A percentile compares a stretch with the other conserved stretches of the same genome.
Evolutionary conservation across 2,797 vertebrate species (phyloP).

Genomic region (Lerista edwardsae): DNA sequence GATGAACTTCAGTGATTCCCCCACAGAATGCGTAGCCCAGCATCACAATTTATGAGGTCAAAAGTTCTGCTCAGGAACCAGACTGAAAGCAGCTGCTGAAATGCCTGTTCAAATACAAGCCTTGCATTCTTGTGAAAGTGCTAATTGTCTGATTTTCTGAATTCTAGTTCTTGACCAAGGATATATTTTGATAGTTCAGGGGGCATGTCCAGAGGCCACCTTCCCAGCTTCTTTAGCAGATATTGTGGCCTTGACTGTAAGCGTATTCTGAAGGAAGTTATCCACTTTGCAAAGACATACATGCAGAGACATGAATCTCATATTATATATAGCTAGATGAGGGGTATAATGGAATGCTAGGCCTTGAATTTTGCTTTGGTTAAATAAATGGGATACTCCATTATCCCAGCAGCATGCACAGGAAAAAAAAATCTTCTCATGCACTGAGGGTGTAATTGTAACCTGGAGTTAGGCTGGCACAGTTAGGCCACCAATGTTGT

Average conservation of each 20-base stretch:
- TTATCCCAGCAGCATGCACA: no score
- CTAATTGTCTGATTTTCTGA: constrained; percentile 18
- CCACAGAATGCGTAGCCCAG: constrained; percentile 44
- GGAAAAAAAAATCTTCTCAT: no score
- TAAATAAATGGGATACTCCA: not conserved
- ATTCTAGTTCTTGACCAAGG: not conserved
- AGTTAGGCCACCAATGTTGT: no score
- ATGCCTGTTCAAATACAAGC: constrained; percentile 34
- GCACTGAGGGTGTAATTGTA: no score
- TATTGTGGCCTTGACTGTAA: not conserved
- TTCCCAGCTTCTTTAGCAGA: not conserved
- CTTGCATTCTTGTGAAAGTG: constrained; percentile 49
- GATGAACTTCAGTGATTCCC: constrained; percentile 76
- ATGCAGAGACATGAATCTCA: no score
- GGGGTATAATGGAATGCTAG: no score
- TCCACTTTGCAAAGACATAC: no score
- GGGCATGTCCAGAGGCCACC: not conserved
- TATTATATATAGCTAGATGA: no score
- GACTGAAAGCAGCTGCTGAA: constrained; percentile 61
- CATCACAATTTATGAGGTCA: constrained; percentile 64
- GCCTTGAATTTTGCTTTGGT: not conserved
- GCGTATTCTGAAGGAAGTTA: not conserved
- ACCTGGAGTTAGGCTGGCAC: no score
- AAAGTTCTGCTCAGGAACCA: constrained; percentile 54
- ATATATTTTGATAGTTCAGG: not conserved